These are phyloP conservation scores for Tadarida brasiliensis DNA, from an alignment of 2,797 vertebrate species.

Conservation along the genomic window DNA sequence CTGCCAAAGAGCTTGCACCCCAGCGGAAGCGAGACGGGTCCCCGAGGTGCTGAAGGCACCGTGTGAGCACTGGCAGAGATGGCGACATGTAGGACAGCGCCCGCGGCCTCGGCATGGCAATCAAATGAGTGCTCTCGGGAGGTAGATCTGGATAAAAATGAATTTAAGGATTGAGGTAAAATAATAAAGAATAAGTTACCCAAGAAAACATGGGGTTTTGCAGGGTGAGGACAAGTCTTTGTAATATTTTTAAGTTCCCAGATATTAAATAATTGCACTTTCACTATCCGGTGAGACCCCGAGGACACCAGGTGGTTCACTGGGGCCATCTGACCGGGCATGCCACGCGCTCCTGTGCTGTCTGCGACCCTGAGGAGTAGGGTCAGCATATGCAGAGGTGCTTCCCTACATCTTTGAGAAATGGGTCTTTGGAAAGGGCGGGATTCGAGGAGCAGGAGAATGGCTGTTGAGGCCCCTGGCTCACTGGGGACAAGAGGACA, in stretches of 20 bases:
- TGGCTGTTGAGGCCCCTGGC: background rate
- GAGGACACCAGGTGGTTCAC: background rate
- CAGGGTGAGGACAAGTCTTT: background rate
- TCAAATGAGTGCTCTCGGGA: rapidly evolving
- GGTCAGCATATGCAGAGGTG: background rate
- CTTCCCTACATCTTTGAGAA: background rate
- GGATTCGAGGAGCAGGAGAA: background rate
- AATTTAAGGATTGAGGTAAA: background rate
- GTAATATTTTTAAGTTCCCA: background rate
- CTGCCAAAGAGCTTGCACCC: background rate
- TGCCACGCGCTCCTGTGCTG: background rate
- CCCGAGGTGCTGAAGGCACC: background rate
- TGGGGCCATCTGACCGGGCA: rapidly evolving
- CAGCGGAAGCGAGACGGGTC: background rate
- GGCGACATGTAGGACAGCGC: background rate
- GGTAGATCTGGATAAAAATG: background rate
- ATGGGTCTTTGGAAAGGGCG: background rate
- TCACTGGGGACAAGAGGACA: background rate
- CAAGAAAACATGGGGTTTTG: background rate
- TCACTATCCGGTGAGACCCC: background rate
- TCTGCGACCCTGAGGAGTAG: background rate
- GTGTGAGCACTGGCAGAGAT: background rate
- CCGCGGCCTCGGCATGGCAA: background rate
- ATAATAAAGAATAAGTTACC: background rate
- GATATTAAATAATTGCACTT: background rate